Evolutionary conservation across 2,797 vertebrate species (phyloP).

Genomic region (Gymnoscopelus microlampas): DNA sequence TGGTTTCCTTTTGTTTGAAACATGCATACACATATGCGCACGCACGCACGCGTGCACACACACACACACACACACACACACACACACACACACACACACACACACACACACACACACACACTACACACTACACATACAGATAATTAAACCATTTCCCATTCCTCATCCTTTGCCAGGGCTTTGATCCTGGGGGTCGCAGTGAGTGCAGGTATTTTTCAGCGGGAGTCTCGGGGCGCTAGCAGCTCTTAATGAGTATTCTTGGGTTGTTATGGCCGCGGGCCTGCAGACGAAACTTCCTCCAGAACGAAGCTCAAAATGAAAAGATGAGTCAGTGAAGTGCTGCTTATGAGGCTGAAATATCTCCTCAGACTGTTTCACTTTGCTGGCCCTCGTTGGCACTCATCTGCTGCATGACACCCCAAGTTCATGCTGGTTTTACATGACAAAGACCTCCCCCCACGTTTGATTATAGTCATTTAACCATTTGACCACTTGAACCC

Average conservation of each 20-base stretch:
- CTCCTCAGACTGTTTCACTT: no score
- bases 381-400: no score
- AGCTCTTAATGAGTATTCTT: background rate
- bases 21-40: background rate
- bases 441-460: no score
- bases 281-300: background rate
- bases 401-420: no score
- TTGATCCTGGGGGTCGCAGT: background rate
- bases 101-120: background rate
- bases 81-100: background rate
- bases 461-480: no score
- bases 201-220: background rate
- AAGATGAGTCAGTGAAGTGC: background rate
- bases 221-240: background rate
- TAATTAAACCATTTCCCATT: conserved; percentile 7
- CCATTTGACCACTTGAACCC: no score
- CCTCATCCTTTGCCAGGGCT: background rate
- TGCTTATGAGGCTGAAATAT: no score
- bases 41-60: background rate
- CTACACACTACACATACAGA: background rate
- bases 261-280: background rate
- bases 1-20: background rate
- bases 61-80: no score
- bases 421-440: no score
- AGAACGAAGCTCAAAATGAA: background rate